phyloP scores from a whole-genome alignment of 2,113 vertebrate species.

The Panthera leo region DNA sequence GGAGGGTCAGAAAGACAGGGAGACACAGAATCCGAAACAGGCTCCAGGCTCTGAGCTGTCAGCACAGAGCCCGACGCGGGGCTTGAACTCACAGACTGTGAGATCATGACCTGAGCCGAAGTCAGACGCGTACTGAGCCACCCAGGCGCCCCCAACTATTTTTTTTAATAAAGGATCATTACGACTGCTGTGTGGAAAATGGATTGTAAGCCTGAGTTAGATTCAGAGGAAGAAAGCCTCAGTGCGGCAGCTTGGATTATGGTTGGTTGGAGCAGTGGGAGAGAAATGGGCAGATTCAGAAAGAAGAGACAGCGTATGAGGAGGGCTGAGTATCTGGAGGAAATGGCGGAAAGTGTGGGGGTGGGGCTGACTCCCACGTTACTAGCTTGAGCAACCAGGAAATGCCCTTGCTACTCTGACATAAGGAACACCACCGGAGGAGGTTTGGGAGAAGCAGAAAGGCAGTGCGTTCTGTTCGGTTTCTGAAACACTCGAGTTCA shows the following conservation, averaged over 20 bases:
- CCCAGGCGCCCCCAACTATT: too few relatives aligned
- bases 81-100: too few relatives aligned
- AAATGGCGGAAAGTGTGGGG: accelerated
- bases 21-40: too few relatives aligned
- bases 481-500: neutral
- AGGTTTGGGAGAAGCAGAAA: neutral
- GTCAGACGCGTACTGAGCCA: too few relatives aligned
- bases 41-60: too few relatives aligned
- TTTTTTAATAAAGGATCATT: neutral
- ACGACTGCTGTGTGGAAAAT: neutral
- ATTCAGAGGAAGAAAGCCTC: neutral
- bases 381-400: neutral
- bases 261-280: neutral
- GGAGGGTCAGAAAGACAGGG: too few relatives aligned
- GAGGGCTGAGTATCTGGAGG: neutral
- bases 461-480: neutral
- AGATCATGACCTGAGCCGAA: too few relatives aligned
- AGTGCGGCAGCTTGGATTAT: neutral
- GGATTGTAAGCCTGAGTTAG: neutral
- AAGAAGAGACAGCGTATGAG: neutral
- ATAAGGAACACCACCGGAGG: neutral
- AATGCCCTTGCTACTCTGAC: neutral
- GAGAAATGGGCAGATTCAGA: neutral
- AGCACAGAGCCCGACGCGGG: too few relatives aligned
- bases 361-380: neutral